Conservation (phyloP, 2,797 vertebrate genomes). For the Pelochelys cantorii region DNA sequence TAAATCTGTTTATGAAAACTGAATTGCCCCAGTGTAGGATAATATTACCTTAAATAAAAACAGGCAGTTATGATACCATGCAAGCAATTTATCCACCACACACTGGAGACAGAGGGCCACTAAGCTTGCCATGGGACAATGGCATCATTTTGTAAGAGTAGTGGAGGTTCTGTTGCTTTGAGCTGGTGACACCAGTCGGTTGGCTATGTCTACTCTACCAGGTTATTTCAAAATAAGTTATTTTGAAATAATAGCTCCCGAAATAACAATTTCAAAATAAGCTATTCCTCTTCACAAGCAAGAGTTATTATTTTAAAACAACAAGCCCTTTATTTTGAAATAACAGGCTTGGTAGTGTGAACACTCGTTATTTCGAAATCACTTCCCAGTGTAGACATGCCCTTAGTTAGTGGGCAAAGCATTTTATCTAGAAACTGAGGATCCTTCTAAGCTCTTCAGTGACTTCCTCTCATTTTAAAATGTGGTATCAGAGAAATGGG, state of each 20-base stretch:
- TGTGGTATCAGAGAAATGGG: background rate
- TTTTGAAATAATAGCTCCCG: too few relatives aligned
- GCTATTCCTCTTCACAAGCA: too few relatives aligned
- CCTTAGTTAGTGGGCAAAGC: background rate
- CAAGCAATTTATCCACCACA: background rate
- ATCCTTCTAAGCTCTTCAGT: accelerated
- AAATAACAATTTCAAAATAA: too few relatives aligned
- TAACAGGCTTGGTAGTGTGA: too few relatives aligned
- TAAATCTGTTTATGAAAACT: conserved; percentile 52
- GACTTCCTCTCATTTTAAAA: accelerated
- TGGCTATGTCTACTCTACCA: background rate
- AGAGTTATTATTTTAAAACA: too few relatives aligned
- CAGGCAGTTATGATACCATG: background rate
- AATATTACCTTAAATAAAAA: conserved; percentile 35
- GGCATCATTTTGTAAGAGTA: background rate
- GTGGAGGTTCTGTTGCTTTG: conserved; percentile 1
- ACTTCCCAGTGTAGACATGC: too few relatives aligned
- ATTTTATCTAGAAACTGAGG: background rate
- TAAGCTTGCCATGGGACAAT: background rate
- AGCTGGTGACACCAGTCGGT: background rate
- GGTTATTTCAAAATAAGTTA: too few relatives aligned
- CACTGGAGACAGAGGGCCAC: background rate
- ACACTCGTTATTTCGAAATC: too few relatives aligned
- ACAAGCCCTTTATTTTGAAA: too few relatives aligned
- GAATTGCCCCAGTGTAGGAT: conserved; percentile 31